Base-by-base conservation (phyloP, 2,888 invertebrate species). In the Volucella bombylans region DNA sequence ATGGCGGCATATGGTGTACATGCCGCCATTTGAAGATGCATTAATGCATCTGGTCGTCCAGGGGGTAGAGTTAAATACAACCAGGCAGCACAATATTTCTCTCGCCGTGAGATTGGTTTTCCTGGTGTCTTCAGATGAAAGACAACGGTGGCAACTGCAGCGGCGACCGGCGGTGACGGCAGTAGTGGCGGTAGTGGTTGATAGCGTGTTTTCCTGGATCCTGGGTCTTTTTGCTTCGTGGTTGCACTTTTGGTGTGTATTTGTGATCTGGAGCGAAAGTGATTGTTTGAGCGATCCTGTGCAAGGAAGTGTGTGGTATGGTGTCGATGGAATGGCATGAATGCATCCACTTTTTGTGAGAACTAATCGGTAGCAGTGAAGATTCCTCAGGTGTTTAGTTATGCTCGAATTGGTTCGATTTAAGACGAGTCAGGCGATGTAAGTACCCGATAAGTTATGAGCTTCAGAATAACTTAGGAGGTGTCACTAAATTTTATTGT, bases 181-280 rank as follows among this genome's bases (percentile, higher is more conserved):
- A 6, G 31, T 31, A 6, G 31, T 6, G 0, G 31, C 31, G 6
- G 31, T 31, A 1, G 31, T 31, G 31, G 31, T 31, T 31, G 54
- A 67, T 62, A 55, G 67, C 67, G 72, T 72, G 82, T 64, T 50
- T 54, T 18, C n/a, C 54, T 61, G 80, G 73, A 68, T 62, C 11
- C 23, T 41, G n/a, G 12, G 49, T 38, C 54, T 47, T 59, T 61
- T 54, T 23, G 54, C 31, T 31, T 65, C 47, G 57, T 67, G 67
- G 49, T 49, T 64, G 82, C 50, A 62, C 62, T 69, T 79, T 72
- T 74, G 76, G 80, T 76, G 76, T 62, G 80, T 71, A 85, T 71
- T 71, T 80, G 71, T 76, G 80, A 80, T 80, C 79, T 85, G 39
- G 76, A 85, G 82, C 82, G 82, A 83, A 83, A 83, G 82, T 83